Evolutionary conservation across 2,888 invertebrate species (phyloP), one percentile per base, ranked within the genome.

Genomic region (Tridacna gigas): DNA sequence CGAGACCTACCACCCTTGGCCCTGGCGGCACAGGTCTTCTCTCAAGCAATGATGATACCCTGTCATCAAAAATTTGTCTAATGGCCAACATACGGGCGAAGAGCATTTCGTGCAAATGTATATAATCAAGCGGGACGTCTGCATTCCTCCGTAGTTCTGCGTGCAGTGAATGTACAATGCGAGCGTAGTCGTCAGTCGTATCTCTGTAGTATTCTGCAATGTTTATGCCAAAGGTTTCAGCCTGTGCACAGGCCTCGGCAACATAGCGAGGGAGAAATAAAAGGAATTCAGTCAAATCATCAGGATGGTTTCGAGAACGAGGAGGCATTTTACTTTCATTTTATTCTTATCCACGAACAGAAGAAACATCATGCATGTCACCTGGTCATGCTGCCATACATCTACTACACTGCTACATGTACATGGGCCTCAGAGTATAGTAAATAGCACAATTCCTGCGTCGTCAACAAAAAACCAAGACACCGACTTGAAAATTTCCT

Each of bases 21-120:
- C 37, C 37, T 37, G 37, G 18, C 18, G 56, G 56, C 56, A 56
- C 56, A 56, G 56, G 18, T 56, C 56, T 56, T n/a, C 56, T 56
- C 18, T 56, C 56, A 56, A 56, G 20, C n/a, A 56, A 56, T 20
- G 56, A 56, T 56, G 56, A 56, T 56, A 56, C 56, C 9, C 56
- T 56, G 56, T 56, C 56, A 56, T 56, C 56, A 56, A 56, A 56
- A n/a, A 56, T 20, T 9, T 56, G 56, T 56, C 56, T 56, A n/a
- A 56, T 18, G 2, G 18, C n/a, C n/a, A 56, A 37, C 37, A 37
- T 56, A 20, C 9, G 56, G n/a, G 56, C 18, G 4, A 56, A 56
- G n/a, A 56, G 56, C n/a, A n/a, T 56, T 56, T 56, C 56, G n/a
- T 56, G n/a, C 56, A 56, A 56, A 20, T 56, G 56, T n/a, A 56